Evolutionary conservation across 2,113 vertebrate genomes (phyloP).

Genomic region (Pluvianellus socialis): DNA sequence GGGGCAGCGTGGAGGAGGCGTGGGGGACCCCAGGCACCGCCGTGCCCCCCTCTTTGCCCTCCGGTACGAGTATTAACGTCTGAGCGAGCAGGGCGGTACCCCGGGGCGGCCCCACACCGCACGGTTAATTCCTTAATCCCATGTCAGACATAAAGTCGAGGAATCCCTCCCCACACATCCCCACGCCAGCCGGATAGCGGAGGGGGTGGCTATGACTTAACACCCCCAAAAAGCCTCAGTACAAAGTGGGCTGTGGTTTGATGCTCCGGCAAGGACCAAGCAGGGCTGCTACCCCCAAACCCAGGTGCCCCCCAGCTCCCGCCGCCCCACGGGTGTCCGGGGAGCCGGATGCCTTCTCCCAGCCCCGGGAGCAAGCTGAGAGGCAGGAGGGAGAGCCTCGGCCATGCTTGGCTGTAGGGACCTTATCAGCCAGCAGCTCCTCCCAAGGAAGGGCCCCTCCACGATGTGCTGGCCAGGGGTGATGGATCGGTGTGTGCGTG

Average conservation of each 20-base stretch:
- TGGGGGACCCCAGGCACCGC: fast-evolving
- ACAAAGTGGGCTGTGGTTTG: background rate
- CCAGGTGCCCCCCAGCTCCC: background rate
- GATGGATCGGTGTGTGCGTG: slow-evolving; percentile 12
- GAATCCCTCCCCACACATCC: background rate
- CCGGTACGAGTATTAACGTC: fast-evolving
- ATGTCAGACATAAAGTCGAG: fast-evolving
- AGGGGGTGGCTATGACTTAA: background rate
- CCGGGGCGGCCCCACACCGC: background rate
- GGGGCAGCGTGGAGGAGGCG: too few relatives aligned
- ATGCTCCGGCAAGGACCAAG: background rate
- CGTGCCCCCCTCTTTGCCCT: background rate
- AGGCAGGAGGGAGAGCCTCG: background rate
- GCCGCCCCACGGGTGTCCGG: background rate
- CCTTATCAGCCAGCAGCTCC: background rate
- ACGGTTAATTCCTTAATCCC: background rate
- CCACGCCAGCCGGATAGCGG: fast-evolving
- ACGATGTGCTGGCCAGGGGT: background rate
- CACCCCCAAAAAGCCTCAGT: background rate
- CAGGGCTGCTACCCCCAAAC: background rate
- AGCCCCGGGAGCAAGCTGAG: background rate
- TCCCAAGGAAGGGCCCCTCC: slow-evolving; percentile 29
- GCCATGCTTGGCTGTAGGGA: background rate
- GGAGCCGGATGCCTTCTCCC: background rate
- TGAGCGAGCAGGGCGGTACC: fast-evolving